phyloP scores from a whole-genome alignment of 2,888 invertebrate genomes.

The Meteorus cinctellus region DNA sequence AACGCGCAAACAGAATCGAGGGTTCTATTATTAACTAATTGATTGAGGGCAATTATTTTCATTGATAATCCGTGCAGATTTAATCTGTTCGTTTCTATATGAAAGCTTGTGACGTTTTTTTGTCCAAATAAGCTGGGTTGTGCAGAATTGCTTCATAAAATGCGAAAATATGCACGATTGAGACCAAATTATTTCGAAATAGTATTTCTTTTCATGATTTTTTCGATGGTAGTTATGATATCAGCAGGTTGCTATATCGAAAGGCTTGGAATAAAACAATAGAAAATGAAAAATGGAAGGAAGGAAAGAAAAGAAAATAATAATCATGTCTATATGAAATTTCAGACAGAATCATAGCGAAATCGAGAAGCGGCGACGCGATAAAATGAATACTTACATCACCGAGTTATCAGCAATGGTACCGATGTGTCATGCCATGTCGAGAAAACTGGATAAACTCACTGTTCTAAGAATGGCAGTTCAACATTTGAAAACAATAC shows the following conservation, averaged over 20 bases:
- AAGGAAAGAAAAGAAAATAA: neutral
- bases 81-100: too few relatives aligned
- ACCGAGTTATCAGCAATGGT: constrained; percentile 91
- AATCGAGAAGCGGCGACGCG: constrained; percentile 94
- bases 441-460: constrained; percentile 93
- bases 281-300: neutral
- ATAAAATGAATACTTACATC: constrained; percentile 98
- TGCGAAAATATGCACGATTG: too few relatives aligned
- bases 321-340: constrained; percentile 15
- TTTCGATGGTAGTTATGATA: too few relatives aligned
- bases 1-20: neutral
- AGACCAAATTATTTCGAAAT: too few relatives aligned
- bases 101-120: too few relatives aligned
- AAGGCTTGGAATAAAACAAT: too few relatives aligned
- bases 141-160: too few relatives aligned
- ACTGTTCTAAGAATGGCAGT: constrained; percentile 94
- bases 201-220: too few relatives aligned
- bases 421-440: constrained; percentile 95
- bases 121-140: too few relatives aligned
- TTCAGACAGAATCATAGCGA: constrained; percentile 96
- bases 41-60: too few relatives aligned
- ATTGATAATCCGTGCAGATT: too few relatives aligned
- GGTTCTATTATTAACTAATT: neutral
- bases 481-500: constrained; percentile 88
- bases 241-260: too few relatives aligned